Conservation (phyloP, 2,113 vertebrate species). For the Hyaena hyaena region DNA sequence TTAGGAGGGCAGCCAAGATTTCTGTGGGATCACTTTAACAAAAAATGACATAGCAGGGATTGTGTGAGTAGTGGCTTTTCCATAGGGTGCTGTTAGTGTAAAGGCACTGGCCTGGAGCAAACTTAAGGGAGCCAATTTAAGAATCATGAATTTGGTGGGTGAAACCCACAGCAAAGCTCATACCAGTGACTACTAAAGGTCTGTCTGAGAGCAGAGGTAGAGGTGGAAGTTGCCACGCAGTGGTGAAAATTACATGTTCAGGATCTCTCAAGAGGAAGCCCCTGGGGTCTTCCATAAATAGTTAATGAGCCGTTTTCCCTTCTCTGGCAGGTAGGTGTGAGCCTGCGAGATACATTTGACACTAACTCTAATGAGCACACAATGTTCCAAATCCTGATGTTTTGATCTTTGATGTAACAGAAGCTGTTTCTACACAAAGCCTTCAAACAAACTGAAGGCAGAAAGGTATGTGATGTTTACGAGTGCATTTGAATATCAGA, state of each 20-base stretch:
- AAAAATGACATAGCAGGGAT: background rate
- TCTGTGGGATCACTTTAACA: background rate
- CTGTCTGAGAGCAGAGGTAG: background rate
- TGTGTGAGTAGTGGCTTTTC: background rate
- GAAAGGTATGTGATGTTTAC: background rate
- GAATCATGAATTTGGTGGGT: background rate
- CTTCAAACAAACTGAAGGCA: constrained; percentile 57
- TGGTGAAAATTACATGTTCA: constrained; percentile 71
- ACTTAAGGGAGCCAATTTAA: background rate
- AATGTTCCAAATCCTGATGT: constrained; percentile 62
- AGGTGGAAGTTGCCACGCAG: background rate
- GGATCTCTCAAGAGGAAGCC: constrained; percentile 56
- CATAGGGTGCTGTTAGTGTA: background rate
- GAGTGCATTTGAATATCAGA: constrained; percentile 33
- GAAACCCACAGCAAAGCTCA: background rate
- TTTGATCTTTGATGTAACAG: constrained; percentile 76
- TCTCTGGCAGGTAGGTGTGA: constrained; percentile 55
- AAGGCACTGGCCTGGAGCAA: background rate
- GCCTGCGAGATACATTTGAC: constrained; percentile 62
- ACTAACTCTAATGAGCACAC: constrained; percentile 65
- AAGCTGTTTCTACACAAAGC: constrained; percentile 59
- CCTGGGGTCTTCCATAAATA: constrained; percentile 73
- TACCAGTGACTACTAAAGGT: background rate
- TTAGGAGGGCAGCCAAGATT: background rate
- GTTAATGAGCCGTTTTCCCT: constrained; percentile 39